Base-by-base conservation (phyloP, 2,797 vertebrate species). In the Cossypha polioptera region DNA sequence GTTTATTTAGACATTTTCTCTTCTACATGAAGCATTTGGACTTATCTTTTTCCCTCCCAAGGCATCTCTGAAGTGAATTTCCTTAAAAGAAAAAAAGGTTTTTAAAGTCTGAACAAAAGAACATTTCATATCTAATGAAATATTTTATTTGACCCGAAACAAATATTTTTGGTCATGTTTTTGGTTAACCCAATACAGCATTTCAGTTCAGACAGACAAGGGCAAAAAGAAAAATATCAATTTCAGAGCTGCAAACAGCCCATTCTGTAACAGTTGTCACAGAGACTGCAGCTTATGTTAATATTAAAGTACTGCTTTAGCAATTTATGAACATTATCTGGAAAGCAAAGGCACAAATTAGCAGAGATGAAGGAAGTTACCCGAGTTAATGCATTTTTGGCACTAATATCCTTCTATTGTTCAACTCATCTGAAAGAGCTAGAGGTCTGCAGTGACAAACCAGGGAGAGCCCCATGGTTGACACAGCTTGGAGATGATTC, bases 241-340 rank as follows among this genome's bases (percentile, higher is more conserved):
- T 80, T 90, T 83, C 26, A 75, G 88, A 86, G 53, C 58, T 88
- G 62, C 47, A 43, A 19, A 35, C 26, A 94, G 73, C 61, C 50
- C 65, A 29, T 86, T 86, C 89, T 69, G 13, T 59, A 83, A 28
- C 35, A 91, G 65, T 51, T 95, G 85, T 80, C 72, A 82, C 55
- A 85, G 88, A 84, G 62, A 40, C 79, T 61, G 61, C 19, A 66
- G 74, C 81, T 87, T 85, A 62, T 48, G 71, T 90, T 93, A 84
- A 85, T 84, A 90, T 66, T 95, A 82, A 79, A 87, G 78, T 22
- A 88, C 76, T 75, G 75, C 86, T 92, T 92, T 91, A 83, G 87
- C 89, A 94, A 87, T 91, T 96, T 94, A 80, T 87, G 89, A 96
- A 87, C 74, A 88, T 91, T 93, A 94, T 51, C 89, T 82, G 67